phyloP scores from a whole-genome alignment of 2,888 invertebrate species.

The Erebia palarica region DNA sequence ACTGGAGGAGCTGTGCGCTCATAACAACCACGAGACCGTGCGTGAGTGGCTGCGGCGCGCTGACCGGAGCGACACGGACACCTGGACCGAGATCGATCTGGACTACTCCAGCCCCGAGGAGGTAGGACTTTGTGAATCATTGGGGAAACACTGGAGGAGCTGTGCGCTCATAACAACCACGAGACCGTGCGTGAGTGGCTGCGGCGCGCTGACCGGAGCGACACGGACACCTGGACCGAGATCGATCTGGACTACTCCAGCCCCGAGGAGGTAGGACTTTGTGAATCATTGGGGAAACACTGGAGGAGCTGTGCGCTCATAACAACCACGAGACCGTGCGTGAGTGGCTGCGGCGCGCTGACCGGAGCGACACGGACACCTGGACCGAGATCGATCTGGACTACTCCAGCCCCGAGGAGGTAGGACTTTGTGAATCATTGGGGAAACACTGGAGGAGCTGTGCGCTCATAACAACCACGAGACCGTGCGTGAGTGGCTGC shows the following conservation, averaged over 20 bases:
- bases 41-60: conserved; percentile 69
- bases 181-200: conserved; percentile 73
- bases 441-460: conserved; percentile 65
- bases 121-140: too few species aligned
- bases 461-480: conserved; percentile 65
- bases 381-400: conserved; percentile 89
- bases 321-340: conserved; percentile 66
- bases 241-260: conserved; percentile 87
- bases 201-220: conserved; percentile 54
- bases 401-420: conserved; percentile 85
- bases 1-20: conserved; percentile 64
- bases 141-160: conserved; percentile 65
- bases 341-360: conserved; percentile 67
- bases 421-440: too few species aligned
- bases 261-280: conserved; percentile 81
- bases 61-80: conserved; percentile 72
- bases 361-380: conserved; percentile 76
- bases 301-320: conserved; percentile 65
- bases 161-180: conserved; percentile 63
- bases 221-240: conserved; percentile 87
- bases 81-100: conserved; percentile 88
- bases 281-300: too few species aligned
- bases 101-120: conserved; percentile 87
- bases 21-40: conserved; percentile 64
- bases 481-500: conserved; percentile 70